Conservation (phyloP, 1,140 invertebrate species). For the Heliothis virescens region DNA sequence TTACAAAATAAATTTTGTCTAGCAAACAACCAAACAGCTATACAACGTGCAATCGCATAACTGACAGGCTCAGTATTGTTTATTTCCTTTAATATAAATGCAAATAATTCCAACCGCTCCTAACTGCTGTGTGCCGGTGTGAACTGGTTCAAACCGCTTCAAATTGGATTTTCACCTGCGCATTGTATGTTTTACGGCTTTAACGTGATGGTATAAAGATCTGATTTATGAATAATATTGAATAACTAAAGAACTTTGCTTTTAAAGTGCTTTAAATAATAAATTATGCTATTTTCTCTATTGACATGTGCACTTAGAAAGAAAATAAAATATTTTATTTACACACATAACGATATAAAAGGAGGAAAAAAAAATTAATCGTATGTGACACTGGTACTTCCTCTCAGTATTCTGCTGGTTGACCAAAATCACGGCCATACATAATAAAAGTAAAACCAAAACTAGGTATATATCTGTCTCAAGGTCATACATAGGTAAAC, state of each 20-base stretch:
- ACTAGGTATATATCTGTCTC: too few species aligned
- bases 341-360: too few species aligned
- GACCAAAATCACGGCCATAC: too few species aligned
- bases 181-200: neutral
- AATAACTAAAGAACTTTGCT: neutral
- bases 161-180: slow-evolving; percentile 40
- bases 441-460: too few species aligned
- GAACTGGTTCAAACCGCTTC: slow-evolving; percentile 32
- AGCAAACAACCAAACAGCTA: neutral
- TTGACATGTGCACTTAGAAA: too few species aligned
- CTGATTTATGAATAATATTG: neutral
- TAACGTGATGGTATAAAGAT: neutral
- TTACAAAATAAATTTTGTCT: neutral
- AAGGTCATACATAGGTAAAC: too few species aligned
- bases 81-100: slow-evolving; percentile 42
- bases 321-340: too few species aligned
- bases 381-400: too few species aligned
- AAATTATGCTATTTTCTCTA: too few species aligned
- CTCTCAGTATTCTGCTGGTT: too few species aligned
- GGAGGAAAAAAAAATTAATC: too few species aligned
- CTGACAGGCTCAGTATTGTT: slow-evolving; percentile 1
- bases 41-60: neutral
- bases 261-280: neutral
- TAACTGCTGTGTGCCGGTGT: neutral
- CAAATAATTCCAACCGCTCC: slow-evolving; percentile 33